Percentiles rank a stretch among this genome's conserved stretches.
Conservation (phyloP, 1,140 invertebrate genomes). For the Lanistes nyassanus region DNA sequence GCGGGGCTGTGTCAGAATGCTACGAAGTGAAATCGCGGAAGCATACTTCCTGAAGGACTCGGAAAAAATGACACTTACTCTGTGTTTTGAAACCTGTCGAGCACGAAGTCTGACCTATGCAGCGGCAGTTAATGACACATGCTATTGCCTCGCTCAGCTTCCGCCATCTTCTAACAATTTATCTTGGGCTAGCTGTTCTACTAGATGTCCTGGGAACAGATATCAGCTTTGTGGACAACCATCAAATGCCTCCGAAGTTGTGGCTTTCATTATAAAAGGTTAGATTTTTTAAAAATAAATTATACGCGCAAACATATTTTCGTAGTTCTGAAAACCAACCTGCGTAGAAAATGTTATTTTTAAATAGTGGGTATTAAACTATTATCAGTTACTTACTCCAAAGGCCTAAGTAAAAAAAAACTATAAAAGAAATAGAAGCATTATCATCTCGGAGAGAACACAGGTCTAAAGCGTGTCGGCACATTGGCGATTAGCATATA, state of each 20-base stretch:
- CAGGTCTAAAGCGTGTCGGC: too few species aligned
- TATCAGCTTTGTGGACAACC: slow-evolving; percentile 7
- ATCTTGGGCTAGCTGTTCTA: background rate
- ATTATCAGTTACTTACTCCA: background rate
- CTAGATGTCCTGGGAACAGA: background rate
- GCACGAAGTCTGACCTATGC: background rate
- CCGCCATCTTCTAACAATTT: background rate
- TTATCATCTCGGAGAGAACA: too few species aligned
- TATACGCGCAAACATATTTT: too few species aligned
- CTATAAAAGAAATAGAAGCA: background rate
- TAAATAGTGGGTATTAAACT: background rate
- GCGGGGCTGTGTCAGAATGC: background rate
- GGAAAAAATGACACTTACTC: background rate
- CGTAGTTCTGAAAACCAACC: background rate
- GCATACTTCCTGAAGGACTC: background rate
- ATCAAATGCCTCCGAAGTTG: background rate
- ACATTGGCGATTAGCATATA: too few species aligned
- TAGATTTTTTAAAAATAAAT: background rate
- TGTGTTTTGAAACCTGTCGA: background rate
- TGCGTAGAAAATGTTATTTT: background rate
- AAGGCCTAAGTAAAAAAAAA: background rate
- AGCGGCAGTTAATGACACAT: background rate
- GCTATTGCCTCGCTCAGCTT: background rate
- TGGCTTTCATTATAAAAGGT: background rate
- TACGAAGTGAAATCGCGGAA: background rate